Conservation (phyloP, 2,888 invertebrate genomes). For the Epistrophe grossulariae region DNA sequence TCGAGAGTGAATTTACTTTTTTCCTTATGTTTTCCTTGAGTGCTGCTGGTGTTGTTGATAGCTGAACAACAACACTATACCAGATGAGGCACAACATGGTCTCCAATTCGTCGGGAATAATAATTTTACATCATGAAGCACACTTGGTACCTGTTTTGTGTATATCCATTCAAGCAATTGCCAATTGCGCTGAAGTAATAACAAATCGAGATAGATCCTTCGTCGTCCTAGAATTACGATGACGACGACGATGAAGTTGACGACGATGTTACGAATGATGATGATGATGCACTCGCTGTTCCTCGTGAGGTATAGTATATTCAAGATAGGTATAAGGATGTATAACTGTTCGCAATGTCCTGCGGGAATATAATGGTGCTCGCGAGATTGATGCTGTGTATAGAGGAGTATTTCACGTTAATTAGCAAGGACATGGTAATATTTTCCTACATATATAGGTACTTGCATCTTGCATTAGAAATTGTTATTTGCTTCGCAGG, state of each 20-base stretch:
- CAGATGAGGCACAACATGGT: constrained; percentile 56
- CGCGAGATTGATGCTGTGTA: constrained; percentile 27
- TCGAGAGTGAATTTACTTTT: constrained; percentile 45
- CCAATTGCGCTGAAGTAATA: constrained; percentile 65
- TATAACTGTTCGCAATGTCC: constrained; percentile 51
- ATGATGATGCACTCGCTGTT: not conserved
- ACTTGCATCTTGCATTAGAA: constrained; percentile 16
- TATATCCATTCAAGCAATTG: constrained; percentile 63
- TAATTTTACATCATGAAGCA: constrained; percentile 23
- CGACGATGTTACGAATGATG: not conserved
- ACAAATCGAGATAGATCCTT: constrained; percentile 65
- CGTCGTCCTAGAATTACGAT: not conserved
- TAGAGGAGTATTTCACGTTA: constrained; percentile 48
- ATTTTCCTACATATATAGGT: not conserved
- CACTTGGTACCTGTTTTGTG: constrained; percentile 43
- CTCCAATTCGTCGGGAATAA: constrained; percentile 55
- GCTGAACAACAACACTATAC: constrained; percentile 22
- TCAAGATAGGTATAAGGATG: constrained; percentile 7
- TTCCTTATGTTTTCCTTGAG: constrained; percentile 45
- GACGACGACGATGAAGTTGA: not conserved
- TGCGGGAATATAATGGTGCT: constrained; percentile 58
- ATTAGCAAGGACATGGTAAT: constrained; percentile 62
- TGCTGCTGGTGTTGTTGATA: constrained; percentile 57
- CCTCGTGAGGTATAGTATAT: constrained; percentile 1
- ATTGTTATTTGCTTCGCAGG: constrained; percentile 34